Evolutionary conservation across 2,888 invertebrate genomes (phyloP).

Genomic region (Dysmachus trigonus): DNA sequence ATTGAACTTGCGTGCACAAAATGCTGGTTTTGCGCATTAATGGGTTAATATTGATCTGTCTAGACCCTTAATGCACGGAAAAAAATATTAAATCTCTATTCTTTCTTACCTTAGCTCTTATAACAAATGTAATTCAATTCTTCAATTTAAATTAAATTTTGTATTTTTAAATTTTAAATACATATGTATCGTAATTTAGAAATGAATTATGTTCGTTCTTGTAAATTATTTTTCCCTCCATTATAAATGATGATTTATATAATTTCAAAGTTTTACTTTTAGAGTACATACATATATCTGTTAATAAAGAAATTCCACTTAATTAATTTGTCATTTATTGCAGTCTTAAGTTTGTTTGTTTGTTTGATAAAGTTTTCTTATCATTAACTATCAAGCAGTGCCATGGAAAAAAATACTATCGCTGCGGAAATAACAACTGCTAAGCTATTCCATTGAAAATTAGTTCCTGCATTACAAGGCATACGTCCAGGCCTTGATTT

Average conservation of each 20-base stretch:
- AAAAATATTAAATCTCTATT: too few relatives aligned
- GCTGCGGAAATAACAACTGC: background rate
- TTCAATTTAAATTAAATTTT: too few relatives aligned
- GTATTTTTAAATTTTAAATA: too few relatives aligned
- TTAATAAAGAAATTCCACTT: background rate
- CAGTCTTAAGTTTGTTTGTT: background rate
- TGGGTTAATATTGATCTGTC: too few relatives aligned
- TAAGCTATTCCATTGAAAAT: background rate
- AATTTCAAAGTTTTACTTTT: background rate
- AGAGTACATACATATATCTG: background rate
- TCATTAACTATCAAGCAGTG: background rate
- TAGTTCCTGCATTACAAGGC: constrained; percentile 64
- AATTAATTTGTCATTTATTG: background rate
- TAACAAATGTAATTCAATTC: too few relatives aligned
- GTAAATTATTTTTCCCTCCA: too few relatives aligned
- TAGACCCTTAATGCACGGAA: too few relatives aligned
- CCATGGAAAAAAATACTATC: background rate
- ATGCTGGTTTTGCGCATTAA: too few relatives aligned
- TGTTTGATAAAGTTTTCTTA: background rate
- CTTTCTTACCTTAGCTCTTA: too few relatives aligned
- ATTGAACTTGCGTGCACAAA: too few relatives aligned
- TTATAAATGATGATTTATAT: background rate
- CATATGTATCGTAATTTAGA: too few relatives aligned
- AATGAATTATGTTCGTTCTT: too few relatives aligned
- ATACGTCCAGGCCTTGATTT: constrained; percentile 60